Evolutionary conservation across 2,797 vertebrate genomes (phyloP).

Genomic region (Phrynocephalus vlangalii): DNA sequence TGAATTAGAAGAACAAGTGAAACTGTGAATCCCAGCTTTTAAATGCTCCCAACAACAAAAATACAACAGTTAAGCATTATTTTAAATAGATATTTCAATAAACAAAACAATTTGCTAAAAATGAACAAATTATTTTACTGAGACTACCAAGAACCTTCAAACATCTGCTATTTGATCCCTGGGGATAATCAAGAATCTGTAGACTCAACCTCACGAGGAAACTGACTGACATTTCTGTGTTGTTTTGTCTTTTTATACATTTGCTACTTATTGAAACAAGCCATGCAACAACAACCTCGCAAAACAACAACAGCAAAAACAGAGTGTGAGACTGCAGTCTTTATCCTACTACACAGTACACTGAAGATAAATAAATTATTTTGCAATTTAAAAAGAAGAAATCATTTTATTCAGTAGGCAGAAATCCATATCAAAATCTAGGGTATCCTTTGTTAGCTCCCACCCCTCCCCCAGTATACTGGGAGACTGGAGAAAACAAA

Average conservation of each 20-base stretch:
- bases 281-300: no score
- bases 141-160: background rate
- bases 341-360: background rate
- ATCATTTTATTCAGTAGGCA: background rate
- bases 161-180: background rate
- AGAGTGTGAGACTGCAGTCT: background rate
- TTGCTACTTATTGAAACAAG: constrained; percentile 1
- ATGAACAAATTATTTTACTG: background rate
- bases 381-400: no score
- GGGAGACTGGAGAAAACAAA: background rate
- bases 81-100: constrained; percentile 16
- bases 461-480: background rate
- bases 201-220: background rate
- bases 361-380: background rate
- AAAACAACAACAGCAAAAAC: background rate
- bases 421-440: background rate
- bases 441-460: background rate
- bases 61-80: background rate
- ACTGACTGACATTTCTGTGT: background rate
- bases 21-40: background rate
- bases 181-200: background rate
- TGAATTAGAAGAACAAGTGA: constrained; percentile 1
- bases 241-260: background rate
- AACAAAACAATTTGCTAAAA: background rate
- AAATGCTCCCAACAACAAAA: background rate